phyloP scores from a whole-genome alignment of 37 sponge, comb jelly and placozoan genomes.

The Petrosia ficiformis region DNA sequence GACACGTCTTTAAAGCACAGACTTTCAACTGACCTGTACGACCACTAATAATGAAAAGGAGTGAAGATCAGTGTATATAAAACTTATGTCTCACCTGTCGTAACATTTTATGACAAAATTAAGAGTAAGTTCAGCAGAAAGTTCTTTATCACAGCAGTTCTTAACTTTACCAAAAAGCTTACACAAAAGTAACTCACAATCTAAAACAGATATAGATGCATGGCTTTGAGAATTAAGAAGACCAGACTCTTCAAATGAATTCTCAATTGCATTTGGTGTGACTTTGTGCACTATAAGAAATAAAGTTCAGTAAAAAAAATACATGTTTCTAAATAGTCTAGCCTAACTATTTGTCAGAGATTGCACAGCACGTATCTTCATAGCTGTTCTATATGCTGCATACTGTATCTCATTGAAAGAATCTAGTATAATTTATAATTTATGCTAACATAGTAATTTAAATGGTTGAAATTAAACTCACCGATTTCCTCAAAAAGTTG shows the following conservation, averaged over 20 bases:
- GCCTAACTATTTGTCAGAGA: constrained; percentile 46
- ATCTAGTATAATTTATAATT: constrained; percentile 33
- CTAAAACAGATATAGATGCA: no score
- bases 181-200: constrained; percentile 51
- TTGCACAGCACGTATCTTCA: constrained; percentile 83
- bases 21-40: constrained; percentile 62
- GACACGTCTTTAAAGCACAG: constrained; percentile 34
- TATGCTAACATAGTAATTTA: not conserved
- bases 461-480: constrained; percentile 19
- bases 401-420: constrained; percentile 65
- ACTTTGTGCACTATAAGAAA: not conserved
- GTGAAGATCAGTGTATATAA: not conserved
- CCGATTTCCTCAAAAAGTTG: constrained; percentile 33
- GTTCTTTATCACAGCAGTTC: constrained; percentile 6
- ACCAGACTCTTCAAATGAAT: not conserved
- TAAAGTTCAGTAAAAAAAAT: not conserved
- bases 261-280: not conserved
- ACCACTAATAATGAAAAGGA: constrained; percentile 45
- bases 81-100: constrained; percentile 48
- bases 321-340: not conserved
- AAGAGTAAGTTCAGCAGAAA: constrained; percentile 43
- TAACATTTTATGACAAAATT: constrained; percentile 63
- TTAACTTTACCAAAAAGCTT: no score
- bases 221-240: no score
- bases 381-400: constrained; percentile 88